Conservation (phyloP, 2,113 vertebrate genomes). For the Craseonycteris thonglongyai region DNA sequence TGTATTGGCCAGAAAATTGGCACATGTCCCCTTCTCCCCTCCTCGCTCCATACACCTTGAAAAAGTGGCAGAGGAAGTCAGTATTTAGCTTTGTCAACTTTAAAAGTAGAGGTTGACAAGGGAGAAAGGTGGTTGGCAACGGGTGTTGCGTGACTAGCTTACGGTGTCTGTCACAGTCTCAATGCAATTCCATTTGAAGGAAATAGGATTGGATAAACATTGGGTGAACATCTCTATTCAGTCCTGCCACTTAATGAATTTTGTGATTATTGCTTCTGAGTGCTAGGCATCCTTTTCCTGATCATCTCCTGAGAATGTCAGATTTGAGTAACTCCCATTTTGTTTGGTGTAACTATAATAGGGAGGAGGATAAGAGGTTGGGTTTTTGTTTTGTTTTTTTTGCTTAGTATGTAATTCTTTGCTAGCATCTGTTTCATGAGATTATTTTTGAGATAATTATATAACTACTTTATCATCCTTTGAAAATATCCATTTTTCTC, state of each 20-base stretch:
- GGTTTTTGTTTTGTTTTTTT: not conserved
- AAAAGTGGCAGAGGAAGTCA: not conserved
- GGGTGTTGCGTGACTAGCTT: not conserved
- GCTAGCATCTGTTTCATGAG: not conserved
- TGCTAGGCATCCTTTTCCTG: not conserved
- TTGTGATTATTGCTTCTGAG: constrained; percentile 21
- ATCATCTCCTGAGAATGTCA: constrained; percentile 22
- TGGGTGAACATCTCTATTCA: not conserved
- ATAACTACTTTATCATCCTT: not conserved
- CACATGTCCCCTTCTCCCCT: not conserved
- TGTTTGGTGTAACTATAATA: not conserved
- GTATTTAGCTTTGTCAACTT: not conserved
- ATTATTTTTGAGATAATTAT: not conserved
- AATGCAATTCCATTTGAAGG: not conserved
- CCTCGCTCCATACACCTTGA: not conserved
- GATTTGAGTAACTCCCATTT: constrained; percentile 4
- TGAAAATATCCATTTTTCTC: not conserved
- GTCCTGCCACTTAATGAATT: not conserved
- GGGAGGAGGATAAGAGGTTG: not conserved
- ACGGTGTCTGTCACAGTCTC: not conserved
- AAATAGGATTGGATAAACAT: not conserved
- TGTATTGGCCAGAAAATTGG: not conserved
- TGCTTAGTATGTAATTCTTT: not conserved
- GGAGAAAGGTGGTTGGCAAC: not conserved
- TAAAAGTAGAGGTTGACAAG: not conserved